Conservation (phyloP, 2,797 vertebrate species). For the Ctenopoma kingsleyae region DNA sequence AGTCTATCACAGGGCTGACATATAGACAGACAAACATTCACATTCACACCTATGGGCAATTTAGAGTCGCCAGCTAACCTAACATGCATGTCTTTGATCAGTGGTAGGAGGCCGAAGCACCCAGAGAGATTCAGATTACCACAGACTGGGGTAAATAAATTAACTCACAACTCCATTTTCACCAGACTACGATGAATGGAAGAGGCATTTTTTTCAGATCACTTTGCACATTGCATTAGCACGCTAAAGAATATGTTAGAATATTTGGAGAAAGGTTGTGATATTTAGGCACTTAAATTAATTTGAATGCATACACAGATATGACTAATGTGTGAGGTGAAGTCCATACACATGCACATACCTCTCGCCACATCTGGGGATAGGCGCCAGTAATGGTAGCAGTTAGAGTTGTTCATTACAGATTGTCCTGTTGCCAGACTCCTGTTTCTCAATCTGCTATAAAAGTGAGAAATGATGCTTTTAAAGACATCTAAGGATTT, state of each 20-base stretch:
- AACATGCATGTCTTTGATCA: too few species aligned
- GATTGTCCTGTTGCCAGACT: conserved; percentile 30
- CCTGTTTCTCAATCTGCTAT: background rate
- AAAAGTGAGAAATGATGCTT: conserved; percentile 4
- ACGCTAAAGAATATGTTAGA: background rate
- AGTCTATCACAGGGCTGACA: too few species aligned
- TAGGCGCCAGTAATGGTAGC: conserved; percentile 15
- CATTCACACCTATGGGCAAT: too few species aligned
- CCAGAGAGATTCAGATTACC: background rate
- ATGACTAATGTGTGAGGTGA: background rate
- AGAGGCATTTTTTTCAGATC: conserved; percentile 41
- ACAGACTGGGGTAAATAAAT: conserved; percentile 21
- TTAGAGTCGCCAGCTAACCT: too few species aligned
- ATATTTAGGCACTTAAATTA: background rate
- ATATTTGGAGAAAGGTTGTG: background rate
- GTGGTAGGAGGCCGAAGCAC: too few species aligned
- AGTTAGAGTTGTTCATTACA: conserved; percentile 38
- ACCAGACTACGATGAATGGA: conserved; percentile 14
- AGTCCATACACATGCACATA: background rate
- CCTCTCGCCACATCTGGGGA: conserved; percentile 13
- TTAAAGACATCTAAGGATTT: conserved; percentile 3
- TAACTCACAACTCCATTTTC: conserved; percentile 32
- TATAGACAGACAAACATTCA: too few species aligned
- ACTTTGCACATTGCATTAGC: background rate
- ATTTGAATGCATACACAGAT: conserved; percentile 9